Evolutionary conservation across 2,888 invertebrate species (phyloP).

Genomic region (Aspidapion aeneum): DNA sequence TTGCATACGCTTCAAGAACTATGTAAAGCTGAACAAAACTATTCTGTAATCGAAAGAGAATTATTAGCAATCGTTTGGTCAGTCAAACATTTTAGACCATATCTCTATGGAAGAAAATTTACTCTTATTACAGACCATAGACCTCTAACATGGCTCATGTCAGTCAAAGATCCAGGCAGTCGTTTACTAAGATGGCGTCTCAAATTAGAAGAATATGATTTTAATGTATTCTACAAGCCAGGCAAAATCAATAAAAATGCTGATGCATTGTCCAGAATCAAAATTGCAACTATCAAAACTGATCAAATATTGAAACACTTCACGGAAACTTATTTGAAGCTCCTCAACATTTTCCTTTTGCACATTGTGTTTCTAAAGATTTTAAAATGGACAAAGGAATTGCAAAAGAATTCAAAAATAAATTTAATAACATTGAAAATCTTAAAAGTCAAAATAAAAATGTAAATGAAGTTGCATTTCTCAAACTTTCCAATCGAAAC

Average conservation of each 20-base stretch:
- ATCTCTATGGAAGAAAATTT: constrained; percentile 40
- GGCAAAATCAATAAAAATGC: constrained; percentile 31
- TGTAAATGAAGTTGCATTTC: too few relatives aligned
- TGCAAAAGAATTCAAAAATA: too few relatives aligned
- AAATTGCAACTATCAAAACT: constrained; percentile 1
- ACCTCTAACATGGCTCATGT: constrained; percentile 39
- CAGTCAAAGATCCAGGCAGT: constrained; percentile 32
- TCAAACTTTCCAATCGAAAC: too few relatives aligned
- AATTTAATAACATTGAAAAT: too few relatives aligned
- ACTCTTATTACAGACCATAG: constrained; percentile 39
- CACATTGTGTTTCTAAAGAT: background rate
- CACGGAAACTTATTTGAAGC: background rate
- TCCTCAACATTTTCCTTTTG: background rate
- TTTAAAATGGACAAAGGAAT: background rate
- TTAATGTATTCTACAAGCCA: constrained; percentile 34
- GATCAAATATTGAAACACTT: background rate
- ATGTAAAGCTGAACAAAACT: constrained; percentile 34
- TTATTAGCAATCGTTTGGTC: constrained; percentile 36
- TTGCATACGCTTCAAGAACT: constrained; percentile 36
- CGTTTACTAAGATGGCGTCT: constrained; percentile 36
- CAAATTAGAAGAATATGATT: constrained; percentile 36
- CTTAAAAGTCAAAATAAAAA: too few relatives aligned
- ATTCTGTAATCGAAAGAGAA: constrained; percentile 35
- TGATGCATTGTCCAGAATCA: constrained; percentile 26
- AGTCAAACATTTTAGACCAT: too few relatives aligned